Percentiles rank a stretch among this genome's conserved stretches.
phyloP scores from a whole-genome alignment of 2,888 invertebrate species.

The Lasius fuliginosus region DNA sequence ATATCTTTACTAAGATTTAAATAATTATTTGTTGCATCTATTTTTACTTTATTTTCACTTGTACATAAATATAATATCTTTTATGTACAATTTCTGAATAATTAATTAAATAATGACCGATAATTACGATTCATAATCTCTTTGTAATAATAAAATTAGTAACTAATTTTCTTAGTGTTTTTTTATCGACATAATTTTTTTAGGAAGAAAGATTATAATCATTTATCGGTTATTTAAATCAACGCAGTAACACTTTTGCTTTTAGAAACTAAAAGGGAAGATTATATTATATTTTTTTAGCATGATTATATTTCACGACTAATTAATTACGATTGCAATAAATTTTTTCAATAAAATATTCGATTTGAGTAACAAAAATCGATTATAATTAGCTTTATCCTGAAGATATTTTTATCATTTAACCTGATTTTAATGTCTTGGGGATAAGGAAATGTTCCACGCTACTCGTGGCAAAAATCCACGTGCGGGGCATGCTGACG shows the following conservation, averaged over 20 bases:
- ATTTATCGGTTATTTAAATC: constrained; percentile 33
- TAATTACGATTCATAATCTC: neutral
- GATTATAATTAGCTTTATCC: neutral
- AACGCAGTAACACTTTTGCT: neutral
- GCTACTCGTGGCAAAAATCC: constrained; percentile 23
- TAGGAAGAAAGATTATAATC: neutral
- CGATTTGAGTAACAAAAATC: neutral
- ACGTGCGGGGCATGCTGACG: constrained; percentile 9
- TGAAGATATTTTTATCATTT: constrained; percentile 28
- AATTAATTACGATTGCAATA: neutral
- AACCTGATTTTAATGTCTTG: neutral
- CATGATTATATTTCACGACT: neutral
- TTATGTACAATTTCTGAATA: neutral
- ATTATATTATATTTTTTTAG: neutral
- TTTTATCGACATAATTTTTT: neutral
- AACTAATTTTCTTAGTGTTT: neutral
- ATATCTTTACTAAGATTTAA: neutral
- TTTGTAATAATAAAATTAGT: neutral
- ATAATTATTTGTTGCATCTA: neutral
- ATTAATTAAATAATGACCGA: neutral
- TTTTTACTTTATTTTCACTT: neutral
- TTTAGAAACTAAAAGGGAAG: neutral
- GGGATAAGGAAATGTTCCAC: neutral
- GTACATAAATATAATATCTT: neutral
- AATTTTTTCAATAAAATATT: constrained; percentile 1